These are phyloP conservation scores for Drosophila takahashii DNA, from an alignment of 1,140 invertebrate genomes.

Conservation along the genomic window DNA sequence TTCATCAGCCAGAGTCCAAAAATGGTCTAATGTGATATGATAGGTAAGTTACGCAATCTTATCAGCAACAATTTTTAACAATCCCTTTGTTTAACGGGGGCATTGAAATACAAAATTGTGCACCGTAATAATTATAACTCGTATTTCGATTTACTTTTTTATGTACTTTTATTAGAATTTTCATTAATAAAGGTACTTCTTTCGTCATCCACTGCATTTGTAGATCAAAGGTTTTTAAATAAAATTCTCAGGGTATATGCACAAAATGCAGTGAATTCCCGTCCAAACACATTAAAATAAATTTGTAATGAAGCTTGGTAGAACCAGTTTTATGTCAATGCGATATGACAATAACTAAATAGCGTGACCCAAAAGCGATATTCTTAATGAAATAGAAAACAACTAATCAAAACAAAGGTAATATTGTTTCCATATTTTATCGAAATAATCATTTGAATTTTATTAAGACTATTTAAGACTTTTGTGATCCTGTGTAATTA, in stretches of 20 bases:
- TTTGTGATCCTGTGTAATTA: slow-evolving; percentile 1
- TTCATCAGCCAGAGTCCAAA: background rate
- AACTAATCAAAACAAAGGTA: background rate
- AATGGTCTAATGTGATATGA: background rate
- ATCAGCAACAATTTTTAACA: background rate
- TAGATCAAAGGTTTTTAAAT: background rate
- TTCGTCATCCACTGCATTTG: background rate
- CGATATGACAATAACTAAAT: too few species aligned
- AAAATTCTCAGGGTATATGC: too few species aligned
- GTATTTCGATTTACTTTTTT: background rate
- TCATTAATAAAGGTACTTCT: background rate
- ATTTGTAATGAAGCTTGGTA: too few species aligned
- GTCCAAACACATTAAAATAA: too few species aligned
- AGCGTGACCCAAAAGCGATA: too few species aligned
- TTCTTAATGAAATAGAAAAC: too few species aligned
- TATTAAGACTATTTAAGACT: background rate
- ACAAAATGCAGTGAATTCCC: too few species aligned
- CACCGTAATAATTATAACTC: background rate
- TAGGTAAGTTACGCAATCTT: background rate
- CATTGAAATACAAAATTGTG: background rate
- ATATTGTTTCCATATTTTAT: background rate
- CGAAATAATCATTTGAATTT: background rate
- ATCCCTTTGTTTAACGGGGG: background rate
- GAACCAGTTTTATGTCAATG: too few species aligned
- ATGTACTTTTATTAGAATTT: background rate